Evolutionary conservation across 2,888 invertebrate genomes (phyloP), one percentile per base, ranked within the genome.

Genomic region (Poecilus cupreus): DNA sequence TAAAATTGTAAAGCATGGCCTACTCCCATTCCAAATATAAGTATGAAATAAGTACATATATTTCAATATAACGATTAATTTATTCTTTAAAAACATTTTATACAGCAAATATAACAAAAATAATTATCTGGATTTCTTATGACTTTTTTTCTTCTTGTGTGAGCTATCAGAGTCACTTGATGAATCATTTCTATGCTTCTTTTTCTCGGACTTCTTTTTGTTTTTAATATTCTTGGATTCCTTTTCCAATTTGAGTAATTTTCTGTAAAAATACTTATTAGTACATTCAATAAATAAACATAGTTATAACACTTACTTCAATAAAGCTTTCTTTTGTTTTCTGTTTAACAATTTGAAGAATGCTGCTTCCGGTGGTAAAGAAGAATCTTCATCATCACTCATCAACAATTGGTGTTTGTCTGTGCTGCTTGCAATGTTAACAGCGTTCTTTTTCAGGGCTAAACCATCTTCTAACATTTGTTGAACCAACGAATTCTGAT

Each of bases 401-500:
- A 94, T 90, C 84, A 93, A 86, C 87, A 94, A 88, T 88, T 94
- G 90, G 88, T 92, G 90, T 87, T 94, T 88, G 86, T 90, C 82
- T 88, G 89, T 87, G 84, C 83, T 89, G 86, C 16, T 86, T 83
- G 87, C 85, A 3, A 93, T 87, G 68, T 93, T 93, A 26, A 94
- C 64, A 37, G 54, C 94, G 13, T 93, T 93, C 86, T 95, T 94
- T 88, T 97, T 97, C 89, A 98, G 92, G 37, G 95, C 95, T 68
- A 98, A 91, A 0, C 98, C 98, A 88, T 96, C 96, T 86, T 97
- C 97, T 84, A 95, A 92, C 97, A 98, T 97, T 87, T 97, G 96
- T 85, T 95, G 95, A 87, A 97, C 95, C 77, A 98, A 88, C 8
- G 93, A 93, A 20, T 93, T 91, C 74, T 95, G 93, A 87, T 94